These are phyloP conservation scores for Cataglyphis livida DNA, from an alignment of 2,888 invertebrate genomes.

Conservation along the genomic window DNA sequence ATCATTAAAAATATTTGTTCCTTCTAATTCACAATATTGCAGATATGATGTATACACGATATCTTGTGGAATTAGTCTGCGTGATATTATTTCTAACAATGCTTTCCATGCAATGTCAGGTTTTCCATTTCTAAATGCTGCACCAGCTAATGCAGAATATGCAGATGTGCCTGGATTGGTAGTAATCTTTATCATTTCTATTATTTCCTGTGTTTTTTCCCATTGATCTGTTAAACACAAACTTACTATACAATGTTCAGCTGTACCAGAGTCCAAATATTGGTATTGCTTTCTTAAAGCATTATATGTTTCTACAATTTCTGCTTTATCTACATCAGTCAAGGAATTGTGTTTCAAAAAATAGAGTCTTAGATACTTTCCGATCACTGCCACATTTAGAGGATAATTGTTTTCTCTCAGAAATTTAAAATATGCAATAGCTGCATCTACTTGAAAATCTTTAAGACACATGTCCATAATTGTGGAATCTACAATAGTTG, in stretches of 20 bases:
- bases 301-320: conserved; percentile 87
- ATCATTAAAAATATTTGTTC: conserved; percentile 75
- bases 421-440: conserved; percentile 43
- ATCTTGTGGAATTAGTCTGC: conserved; percentile 82
- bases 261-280: conserved; percentile 88
- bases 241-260: conserved; percentile 88
- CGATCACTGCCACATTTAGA: conserved; percentile 88
- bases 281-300: conserved; percentile 87
- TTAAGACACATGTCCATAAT: conserved; percentile 16
- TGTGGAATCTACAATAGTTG: neutral
- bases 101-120: conserved; percentile 88
- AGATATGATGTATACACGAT: conserved; percentile 86
- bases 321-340: conserved; percentile 86
- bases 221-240: conserved; percentile 89
- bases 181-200: conserved; percentile 87
- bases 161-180: conserved; percentile 71
- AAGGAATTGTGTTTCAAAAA: conserved; percentile 80
- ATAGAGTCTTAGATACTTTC: conserved; percentile 88
- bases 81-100: conserved; percentile 86
- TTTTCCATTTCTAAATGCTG: conserved; percentile 88
- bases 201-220: conserved; percentile 88
- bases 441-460: neutral
- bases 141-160: conserved; percentile 87
- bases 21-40: conserved; percentile 85
- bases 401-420: conserved; percentile 82